phyloP scores from a whole-genome alignment of 2,888 invertebrate genomes.

The Frankliniella fusca region DNA sequence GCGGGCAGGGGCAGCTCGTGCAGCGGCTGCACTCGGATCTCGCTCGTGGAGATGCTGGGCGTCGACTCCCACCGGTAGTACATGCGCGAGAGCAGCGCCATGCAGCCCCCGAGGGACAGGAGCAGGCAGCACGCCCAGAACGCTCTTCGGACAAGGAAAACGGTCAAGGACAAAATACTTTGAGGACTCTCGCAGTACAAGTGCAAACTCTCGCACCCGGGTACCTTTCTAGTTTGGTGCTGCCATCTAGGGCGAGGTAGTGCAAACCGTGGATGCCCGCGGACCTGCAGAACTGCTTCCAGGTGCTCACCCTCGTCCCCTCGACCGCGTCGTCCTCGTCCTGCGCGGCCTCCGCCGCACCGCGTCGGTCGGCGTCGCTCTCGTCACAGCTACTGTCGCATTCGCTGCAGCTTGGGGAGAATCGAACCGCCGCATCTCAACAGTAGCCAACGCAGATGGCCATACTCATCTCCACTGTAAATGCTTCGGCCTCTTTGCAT shows the following conservation, averaged over 20 bases:
- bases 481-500: too few relatives aligned
- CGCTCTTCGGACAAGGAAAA: not conserved
- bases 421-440: too few relatives aligned
- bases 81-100: not conserved
- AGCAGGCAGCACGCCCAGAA: not conserved
- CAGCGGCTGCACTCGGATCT: slow-evolving; percentile 46
- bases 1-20: slow-evolving; percentile 65
- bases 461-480: too few relatives aligned
- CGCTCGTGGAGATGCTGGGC: not conserved
- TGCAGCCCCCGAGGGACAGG: not conserved
- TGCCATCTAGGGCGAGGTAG: not conserved
- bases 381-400: too few relatives aligned
- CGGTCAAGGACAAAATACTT: not conserved
- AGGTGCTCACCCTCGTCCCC: not conserved
- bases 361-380: not conserved
- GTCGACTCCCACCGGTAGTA: not conserved
- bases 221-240: not conserved
- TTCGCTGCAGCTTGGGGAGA: too few relatives aligned
- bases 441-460: too few relatives aligned
- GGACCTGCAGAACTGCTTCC: not conserved
- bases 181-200: not conserved
- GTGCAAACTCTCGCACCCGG: not conserved
- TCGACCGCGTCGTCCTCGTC: not conserved
- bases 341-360: not conserved
- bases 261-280: not conserved